Evolutionary conservation across 1,140 invertebrate genomes (phyloP), one percentile per base, ranked within the genome.

Genomic region (Trichonephila inaurata): DNA sequence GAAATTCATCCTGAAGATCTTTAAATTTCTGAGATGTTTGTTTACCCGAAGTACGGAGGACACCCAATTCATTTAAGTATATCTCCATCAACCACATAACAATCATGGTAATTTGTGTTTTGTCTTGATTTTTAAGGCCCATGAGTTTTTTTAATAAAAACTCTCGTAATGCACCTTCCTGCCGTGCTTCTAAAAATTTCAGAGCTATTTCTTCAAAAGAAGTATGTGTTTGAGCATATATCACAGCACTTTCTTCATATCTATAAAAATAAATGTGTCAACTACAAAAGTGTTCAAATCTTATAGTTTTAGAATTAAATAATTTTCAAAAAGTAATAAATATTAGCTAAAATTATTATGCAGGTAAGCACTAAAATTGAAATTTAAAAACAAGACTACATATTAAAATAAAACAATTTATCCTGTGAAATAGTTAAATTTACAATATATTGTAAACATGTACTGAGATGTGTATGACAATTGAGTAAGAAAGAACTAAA

Each of bases 191-290:
- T 83, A 99, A 96, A 96, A 99, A 99, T 95, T 99, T 99, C 0
- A 99, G 96, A 64, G 98, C 98, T 40, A 99, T 97, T 95, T 98
- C 98, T 96, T 99, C 99, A 96, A 99, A 99, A 19, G 98, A 98
- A n/a, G 97, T 97, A 95, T 98, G 97, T 0, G 98, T 98, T 95
- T 98, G 97, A 0, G 99, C 98, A 96, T 98, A 99, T 91, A 98
- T 97, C 94, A 97, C 96, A 0, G 99, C 99, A 96, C 98, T 98
- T 94, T 97, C 97, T 93, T 98, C 97, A 95, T 97, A 98, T 87
- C 97, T 97, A 85, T 19, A 28, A 93, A 94, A 94, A 94, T 92
- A 87, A 91, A 64, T 18, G 5, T 77, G 33, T 18, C 14, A 77
- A 0, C 3, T 40, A 33, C 6, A n/a, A 69, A 69, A 69, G 0